Conservation (phyloP, 2,888 invertebrate genomes). For the Pomacea canaliculata region DNA sequence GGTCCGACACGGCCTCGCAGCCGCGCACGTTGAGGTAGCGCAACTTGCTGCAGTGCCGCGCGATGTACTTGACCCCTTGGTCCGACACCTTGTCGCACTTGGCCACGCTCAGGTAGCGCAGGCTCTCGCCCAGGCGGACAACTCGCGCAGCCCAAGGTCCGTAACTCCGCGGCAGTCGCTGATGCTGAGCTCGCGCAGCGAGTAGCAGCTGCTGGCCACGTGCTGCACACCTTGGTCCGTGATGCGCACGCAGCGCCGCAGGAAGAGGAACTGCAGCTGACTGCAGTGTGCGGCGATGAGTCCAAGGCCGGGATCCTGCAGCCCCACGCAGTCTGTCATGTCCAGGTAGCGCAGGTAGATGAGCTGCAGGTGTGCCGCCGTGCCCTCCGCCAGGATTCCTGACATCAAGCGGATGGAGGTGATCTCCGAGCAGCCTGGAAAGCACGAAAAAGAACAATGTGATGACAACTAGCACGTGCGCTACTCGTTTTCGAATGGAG, state of each 20-base stretch:
- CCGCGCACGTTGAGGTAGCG: conserved; percentile 89
- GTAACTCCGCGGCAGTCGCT: conserved; percentile 89
- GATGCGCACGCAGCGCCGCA: conserved; percentile 88
- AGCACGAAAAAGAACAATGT: conserved; percentile 11
- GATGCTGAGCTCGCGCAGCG: conserved; percentile 84
- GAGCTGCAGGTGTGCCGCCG: conserved; percentile 64
- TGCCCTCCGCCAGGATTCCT: conserved; percentile 60
- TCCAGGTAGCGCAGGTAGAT: conserved; percentile 89
- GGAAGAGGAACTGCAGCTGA: conserved; percentile 86
- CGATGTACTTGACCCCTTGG: conserved; percentile 88
- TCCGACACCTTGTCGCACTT: conserved; percentile 90
- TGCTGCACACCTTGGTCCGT: conserved; percentile 93
- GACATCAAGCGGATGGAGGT: conserved; percentile 77
- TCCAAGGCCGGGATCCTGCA: conserved; percentile 87
- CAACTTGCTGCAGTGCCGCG: conserved; percentile 88
- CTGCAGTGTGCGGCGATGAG: conserved; percentile 89
- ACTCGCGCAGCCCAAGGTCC: conserved; percentile 90
- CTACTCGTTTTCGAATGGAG: no score
- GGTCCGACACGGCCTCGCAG: conserved; percentile 94
- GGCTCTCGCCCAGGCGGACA: conserved; percentile 89
- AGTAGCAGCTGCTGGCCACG: conserved; percentile 87
- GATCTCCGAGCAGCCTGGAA: conserved; percentile 80
- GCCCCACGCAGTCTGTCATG: conserved; percentile 87
- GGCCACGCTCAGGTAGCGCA: conserved; percentile 91
- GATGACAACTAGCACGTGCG: no score